Base-by-base conservation (phyloP, 2,797 vertebrate genomes). In the Anguilla anguilla region DNA sequence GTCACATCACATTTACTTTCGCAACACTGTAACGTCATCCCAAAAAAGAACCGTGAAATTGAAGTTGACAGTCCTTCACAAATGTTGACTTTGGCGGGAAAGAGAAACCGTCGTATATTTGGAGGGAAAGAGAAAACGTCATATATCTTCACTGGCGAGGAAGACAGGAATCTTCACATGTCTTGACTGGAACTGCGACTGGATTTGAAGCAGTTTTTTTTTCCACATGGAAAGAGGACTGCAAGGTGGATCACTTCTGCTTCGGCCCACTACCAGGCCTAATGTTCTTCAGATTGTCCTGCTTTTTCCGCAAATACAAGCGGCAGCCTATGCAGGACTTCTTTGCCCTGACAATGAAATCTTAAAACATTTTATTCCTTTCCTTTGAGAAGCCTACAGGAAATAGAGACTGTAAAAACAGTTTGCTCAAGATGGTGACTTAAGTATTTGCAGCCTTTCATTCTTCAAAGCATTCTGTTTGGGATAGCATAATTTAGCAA, bases 371-470 rank as follows among this genome's bases (percentile, higher is more conserved):
- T 59, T 6, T n/a, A n/a, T 69, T 69, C 64, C 64, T 69, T n/a
- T 25, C 64, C 64, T 69, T n/a, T 69, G 64, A 69, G 64, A 67
- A 67, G 64, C n/a, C 69, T n/a, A 69, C 64, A 28, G 64, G 64
- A 69, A 69, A 69, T 28, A 25, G 25, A 67, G 64, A n/a, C n/a
- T n/a, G 13, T n/a, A n/a, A 69, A 25, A 69, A 69, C 64, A 28
- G 25, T 69, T n/a, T 28, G n/a, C n/a, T 28, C 61, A 64, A n/a
- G 61, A 64, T 64, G 61, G 61, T 64, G 25, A 6, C 17, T 64
- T 25, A 6, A 64, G 61, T n/a, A 64, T 64, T 64, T 25, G 17
- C 61, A 64, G 61, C 61, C 61, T 64, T 22, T 19, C 61, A 0
- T n/a, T n/a, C 61, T 64, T 19, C 25, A 64, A n/a, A 25, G 3